Conservation (phyloP, 2,888 invertebrate genomes). For the Noctua janthe region DNA sequence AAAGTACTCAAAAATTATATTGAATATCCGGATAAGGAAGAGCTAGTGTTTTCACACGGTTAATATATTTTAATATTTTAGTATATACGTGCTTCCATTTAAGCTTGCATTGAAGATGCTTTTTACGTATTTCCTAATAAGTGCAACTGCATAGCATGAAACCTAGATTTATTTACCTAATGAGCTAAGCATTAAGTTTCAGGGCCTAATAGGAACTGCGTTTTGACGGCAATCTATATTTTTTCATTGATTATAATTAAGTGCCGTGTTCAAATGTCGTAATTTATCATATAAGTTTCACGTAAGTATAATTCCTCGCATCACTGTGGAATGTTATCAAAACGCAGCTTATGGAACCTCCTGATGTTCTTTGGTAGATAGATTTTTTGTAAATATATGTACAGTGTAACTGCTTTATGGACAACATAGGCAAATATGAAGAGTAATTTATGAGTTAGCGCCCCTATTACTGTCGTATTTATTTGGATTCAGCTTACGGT, state of each 20-base stretch:
- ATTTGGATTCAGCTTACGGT: conserved; percentile 21
- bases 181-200: conserved; percentile 65
- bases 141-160: conserved; percentile 67
- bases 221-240: conserved; percentile 60
- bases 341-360: conserved; percentile 44
- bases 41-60: conserved; percentile 59
- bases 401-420: conserved; percentile 44
- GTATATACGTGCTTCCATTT: conserved; percentile 78
- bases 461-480: conserved; percentile 11
- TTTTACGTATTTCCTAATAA: conserved; percentile 74
- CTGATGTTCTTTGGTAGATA: conserved; percentile 37
- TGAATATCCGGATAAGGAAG: conserved; percentile 39
- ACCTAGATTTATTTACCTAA: conserved; percentile 70
- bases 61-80: conserved; percentile 63
- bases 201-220: conserved; percentile 74
- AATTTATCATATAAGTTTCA: conserved; percentile 53
- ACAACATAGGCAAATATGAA: conserved; percentile 26
- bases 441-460: conserved; percentile 43
- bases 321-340: conserved; percentile 51
- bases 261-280: conserved; percentile 52
- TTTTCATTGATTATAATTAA: conserved; percentile 48
- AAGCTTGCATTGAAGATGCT: conserved; percentile 75
- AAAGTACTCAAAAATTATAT: conserved; percentile 36
- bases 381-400: conserved; percentile 60
- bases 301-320: conserved; percentile 50